Percentiles rank a stretch among this genome's conserved stretches.
Evolutionary conservation across 2,888 invertebrate species (phyloP).

Genomic region (Sarcophaga subvicina): DNA sequence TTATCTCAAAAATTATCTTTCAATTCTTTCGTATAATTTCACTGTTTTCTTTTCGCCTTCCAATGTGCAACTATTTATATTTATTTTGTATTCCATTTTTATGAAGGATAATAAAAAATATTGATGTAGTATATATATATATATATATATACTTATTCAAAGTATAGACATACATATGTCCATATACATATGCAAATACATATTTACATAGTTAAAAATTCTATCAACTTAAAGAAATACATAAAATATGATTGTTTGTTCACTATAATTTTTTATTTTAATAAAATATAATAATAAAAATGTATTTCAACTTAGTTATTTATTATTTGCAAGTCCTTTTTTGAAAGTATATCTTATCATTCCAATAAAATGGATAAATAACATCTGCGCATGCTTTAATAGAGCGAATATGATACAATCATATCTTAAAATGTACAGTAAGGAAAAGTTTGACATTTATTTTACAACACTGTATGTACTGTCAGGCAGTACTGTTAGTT

Average conservation of each 20-base stretch:
- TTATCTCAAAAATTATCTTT: conserved; percentile 47
- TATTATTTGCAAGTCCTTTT: too few species aligned
- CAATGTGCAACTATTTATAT: conserved; percentile 54
- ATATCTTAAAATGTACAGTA: too few species aligned
- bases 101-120: conserved; percentile 42
- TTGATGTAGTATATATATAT: not conserved
- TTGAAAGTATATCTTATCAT: conserved; percentile 29
- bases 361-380: conserved; percentile 49
- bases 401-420: not conserved
- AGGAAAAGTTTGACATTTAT: too few species aligned
- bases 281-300: too few species aligned
- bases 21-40: conserved; percentile 17
- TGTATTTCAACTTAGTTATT: too few species aligned
- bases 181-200: not conserved
- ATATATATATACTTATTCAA: not conserved
- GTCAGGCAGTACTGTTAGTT: too few species aligned
- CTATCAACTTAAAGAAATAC: too few species aligned
- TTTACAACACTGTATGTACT: too few species aligned
- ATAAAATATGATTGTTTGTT: too few species aligned
- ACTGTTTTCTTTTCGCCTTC: conserved; percentile 61
- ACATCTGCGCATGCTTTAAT: conserved; percentile 54
- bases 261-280: too few species aligned
- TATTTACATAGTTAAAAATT: not conserved
- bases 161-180: not conserved
- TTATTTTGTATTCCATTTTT: conserved; percentile 18